Percentiles rank a stretch among this genome's conserved stretches.
Evolutionary conservation across 2,113 vertebrate species (phyloP).

Genomic region (Turnix velox): DNA sequence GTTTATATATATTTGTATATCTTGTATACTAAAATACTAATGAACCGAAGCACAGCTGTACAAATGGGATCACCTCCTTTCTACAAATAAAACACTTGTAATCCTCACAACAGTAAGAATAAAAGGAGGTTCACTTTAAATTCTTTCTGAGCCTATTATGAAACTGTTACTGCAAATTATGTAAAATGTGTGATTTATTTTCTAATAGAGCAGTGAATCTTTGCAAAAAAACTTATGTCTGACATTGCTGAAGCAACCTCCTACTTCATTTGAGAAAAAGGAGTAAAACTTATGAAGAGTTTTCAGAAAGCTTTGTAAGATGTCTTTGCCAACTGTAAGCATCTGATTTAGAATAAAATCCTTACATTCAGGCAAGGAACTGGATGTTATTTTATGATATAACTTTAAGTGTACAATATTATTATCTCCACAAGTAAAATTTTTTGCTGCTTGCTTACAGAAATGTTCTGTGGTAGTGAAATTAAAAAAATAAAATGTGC

Average conservation of each 20-base stretch:
- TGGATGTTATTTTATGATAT: not conserved
- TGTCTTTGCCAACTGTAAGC: not conserved
- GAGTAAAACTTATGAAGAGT: not conserved
- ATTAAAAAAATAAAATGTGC: not conserved
- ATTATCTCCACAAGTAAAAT: not conserved
- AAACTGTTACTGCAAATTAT: not conserved
- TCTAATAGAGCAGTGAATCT: not conserved
- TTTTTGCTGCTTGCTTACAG: not conserved
- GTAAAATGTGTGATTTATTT: slow-evolving; percentile 24
- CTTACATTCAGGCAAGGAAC: not conserved
- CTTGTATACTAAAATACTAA: not conserved
- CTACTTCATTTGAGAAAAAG: not conserved
- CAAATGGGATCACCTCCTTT: not conserved
- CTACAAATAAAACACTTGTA: not conserved
- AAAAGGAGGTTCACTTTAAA: not conserved
- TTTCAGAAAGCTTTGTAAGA: not conserved
- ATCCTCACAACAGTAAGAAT: not conserved
- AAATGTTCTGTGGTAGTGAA: not conserved
- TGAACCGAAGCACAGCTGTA: not conserved
- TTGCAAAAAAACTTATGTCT: not conserved
- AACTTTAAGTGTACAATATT: not conserved
- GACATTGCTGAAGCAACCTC: not conserved
- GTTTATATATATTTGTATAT: too few relatives aligned
- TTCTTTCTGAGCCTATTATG: not conserved
- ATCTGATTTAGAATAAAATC: not conserved